Conservation (phyloP, 2,113 vertebrate genomes). For the Strix uralensis region DNA sequence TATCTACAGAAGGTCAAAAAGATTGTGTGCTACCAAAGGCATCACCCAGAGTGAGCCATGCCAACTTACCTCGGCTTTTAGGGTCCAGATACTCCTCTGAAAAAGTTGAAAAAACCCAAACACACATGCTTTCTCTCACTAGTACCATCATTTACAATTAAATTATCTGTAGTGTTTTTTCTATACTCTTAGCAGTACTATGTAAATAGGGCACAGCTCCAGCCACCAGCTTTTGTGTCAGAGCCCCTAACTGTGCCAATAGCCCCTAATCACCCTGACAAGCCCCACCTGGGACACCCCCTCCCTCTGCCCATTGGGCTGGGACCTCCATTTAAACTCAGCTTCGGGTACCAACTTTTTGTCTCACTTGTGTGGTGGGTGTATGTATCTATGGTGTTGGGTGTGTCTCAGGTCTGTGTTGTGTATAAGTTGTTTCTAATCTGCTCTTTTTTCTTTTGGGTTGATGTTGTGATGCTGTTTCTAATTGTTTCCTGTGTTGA, state of each 20-base stretch:
- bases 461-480: accelerated
- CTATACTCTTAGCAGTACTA: accelerated
- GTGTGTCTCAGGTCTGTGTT: accelerated
- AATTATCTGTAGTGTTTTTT: accelerated
- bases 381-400: accelerated
- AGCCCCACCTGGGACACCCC: neutral
- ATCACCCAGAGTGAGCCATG: accelerated
- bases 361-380: accelerated
- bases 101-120: neutral
- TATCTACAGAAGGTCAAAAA: neutral
- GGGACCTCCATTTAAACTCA: neutral
- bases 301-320: neutral
- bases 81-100: accelerated
- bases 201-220: accelerated
- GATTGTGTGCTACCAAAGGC: accelerated
- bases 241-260: neutral
- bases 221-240: neutral
- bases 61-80: accelerated
- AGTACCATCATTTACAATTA: accelerated
- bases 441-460: accelerated
- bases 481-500: accelerated
- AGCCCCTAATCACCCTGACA: accelerated
- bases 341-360: accelerated
- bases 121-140: accelerated
- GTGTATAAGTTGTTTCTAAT: accelerated